Evolutionary conservation across 2,888 invertebrate genomes (phyloP), one percentile per base, ranked within the genome.

Genomic region (Dolomedes plantarius): DNA sequence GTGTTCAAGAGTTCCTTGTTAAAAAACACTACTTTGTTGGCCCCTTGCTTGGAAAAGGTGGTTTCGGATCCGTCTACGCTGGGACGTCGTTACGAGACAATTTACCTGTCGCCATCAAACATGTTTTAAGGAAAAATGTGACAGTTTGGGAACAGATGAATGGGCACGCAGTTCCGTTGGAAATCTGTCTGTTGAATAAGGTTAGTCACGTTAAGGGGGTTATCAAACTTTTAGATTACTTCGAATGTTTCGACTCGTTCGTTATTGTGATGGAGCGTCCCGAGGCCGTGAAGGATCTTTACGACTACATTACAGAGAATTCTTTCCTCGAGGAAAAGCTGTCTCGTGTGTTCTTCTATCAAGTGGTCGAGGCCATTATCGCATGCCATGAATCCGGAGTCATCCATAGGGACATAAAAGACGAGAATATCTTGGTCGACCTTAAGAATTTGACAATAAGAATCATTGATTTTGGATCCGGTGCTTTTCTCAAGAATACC

Each of bases 381-480:
- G 91, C 90, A 69, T 92, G 93, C 89, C 93, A 93, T 89, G 91
- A 91, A 88, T 91, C 91, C 87, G 93, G 93, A 31, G 93, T 93
- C 13, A n/a, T n/a, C n/a, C n/a, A n/a, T n/a, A n/a, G n/a, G n/a
- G n/a, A n/a, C n/a, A n/a, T n/a, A n/a, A n/a, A 91, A n/a, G n/a
- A n/a, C n/a, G n/a, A n/a, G n/a, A n/a, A n/a, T n/a, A n/a, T n/a
- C n/a, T n/a, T 90, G 56, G 93, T 94, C 65, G 93, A 94, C 89
- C 90, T 93, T 80, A 92, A 92, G 90, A 92, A 92, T 39, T 92
- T 92, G 68, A 91, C 91, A 87, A 90, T 93, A 65, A 93, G 93
- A 89, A 90, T 94, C 81, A 93, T 94, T 89, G 94, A 94, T 91
- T 94, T 94, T 90, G 94, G 94, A 41, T 93, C 93, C 32, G 94